Evolutionary conservation across 2,888 invertebrate species (phyloP).

Genomic region (Synanthedon tipuliformis): DNA sequence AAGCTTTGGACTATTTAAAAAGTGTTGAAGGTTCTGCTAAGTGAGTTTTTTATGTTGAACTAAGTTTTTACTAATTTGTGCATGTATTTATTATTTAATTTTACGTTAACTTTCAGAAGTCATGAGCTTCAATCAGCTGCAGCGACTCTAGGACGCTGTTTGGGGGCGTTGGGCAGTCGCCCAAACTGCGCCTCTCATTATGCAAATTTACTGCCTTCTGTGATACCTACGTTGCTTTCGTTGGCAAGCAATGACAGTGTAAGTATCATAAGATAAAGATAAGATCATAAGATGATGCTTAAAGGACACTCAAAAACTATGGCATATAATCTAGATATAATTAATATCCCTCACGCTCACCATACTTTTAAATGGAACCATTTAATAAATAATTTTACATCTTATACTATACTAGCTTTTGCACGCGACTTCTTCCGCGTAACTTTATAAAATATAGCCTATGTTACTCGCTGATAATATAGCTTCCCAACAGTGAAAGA

Average conservation of each 20-base stretch:
- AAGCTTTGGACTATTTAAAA: constrained; percentile 57
- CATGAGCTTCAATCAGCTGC: constrained; percentile 59
- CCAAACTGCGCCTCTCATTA: constrained; percentile 54
- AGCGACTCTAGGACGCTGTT: constrained; percentile 53
- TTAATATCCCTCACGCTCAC: too few relatives aligned
- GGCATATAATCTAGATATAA: too few relatives aligned
- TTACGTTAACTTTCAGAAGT: constrained; percentile 30
- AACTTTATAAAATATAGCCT: too few relatives aligned
- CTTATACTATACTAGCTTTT: too few relatives aligned
- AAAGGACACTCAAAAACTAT: too few relatives aligned
- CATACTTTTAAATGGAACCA: too few relatives aligned
- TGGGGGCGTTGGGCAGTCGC: constrained; percentile 53
- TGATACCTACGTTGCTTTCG: constrained; percentile 50
- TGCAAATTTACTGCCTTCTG: constrained; percentile 48
- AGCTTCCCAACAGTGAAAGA: too few relatives aligned
- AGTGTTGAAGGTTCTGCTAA: constrained; percentile 44
- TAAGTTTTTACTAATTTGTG: constrained; percentile 5
- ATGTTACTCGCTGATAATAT: too few relatives aligned
- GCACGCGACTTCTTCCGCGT: too few relatives aligned
- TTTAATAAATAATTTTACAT: too few relatives aligned
- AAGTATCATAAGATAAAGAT: constrained; percentile 20
- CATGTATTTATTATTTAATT: constrained; percentile 1
- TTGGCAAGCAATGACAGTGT: constrained; percentile 62
- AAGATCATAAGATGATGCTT: neutral
- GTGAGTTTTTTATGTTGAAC: constrained; percentile 24